Base-by-base conservation (phyloP, 2,113 vertebrate genomes). In the Acrocephalus arundinaceus region DNA sequence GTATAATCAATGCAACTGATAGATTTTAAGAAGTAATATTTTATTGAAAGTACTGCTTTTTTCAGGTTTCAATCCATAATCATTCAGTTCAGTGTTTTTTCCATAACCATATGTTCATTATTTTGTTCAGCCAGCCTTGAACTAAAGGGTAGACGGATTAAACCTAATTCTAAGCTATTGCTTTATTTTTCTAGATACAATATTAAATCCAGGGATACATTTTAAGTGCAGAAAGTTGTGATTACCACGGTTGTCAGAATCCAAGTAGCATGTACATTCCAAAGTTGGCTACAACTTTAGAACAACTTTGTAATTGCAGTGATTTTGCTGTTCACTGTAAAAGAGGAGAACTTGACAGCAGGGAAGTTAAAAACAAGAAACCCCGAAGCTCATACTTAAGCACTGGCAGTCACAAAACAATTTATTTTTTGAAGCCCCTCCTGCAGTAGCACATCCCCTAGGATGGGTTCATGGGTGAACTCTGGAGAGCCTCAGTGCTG, bases 71-170 rank as follows among this genome's bases (percentile, higher is more conserved):
- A 85, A 13, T 46, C 35, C 33, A 46, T 86, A 57, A 91, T 82
- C 52, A 33, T 87, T 92, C 45, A 49, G 20, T 49, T n/a, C 21
- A 17, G 35, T 63, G 48, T 63, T 79, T 79, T 76, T 79, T 68
- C 49, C 39, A 24, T 55, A 58, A 22, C 48, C 15, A 43, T 3
- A 2, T 57, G 48, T 61, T 94, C 62, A 43, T 85, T 72, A 49
- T 45, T 81, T 93, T 95, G 62, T 87, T 82, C 63, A 84, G 65
- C n/a, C 84, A 87, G 52, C 74, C 70, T 84, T 86, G 68, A 58
- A 35, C 63, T 58, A 22, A 80, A 71, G n/a, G 76, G 39, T 27
- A 49, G 55, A 10, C 81, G 48, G 70, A 66, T 85, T 76, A 70
- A 39, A 55, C 39, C 12, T 52, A 33, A 61, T 65, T 35, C 33